A percentile compares a stretch with the other conserved stretches of the same genome.
These are phyloP conservation scores for Berghia stephanieae DNA, from an alignment of 1,140 invertebrate species.

Conservation along the genomic window DNA sequence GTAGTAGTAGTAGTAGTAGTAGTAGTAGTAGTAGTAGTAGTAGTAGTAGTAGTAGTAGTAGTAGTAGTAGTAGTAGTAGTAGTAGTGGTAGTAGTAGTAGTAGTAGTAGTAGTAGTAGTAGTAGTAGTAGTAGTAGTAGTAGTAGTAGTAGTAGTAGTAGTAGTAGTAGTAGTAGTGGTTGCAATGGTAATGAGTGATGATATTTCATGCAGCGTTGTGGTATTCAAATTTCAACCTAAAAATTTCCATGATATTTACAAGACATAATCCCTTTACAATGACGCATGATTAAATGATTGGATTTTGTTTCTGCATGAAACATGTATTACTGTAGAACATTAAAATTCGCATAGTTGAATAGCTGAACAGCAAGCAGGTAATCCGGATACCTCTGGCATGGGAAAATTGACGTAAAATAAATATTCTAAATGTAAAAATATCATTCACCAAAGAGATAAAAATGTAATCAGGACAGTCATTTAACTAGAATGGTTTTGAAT, in stretches of 20 bases:
- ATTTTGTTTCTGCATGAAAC: background rate
- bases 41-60: conserved; percentile 19
- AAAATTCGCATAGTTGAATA: too few species aligned
- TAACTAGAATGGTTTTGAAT: too few species aligned
- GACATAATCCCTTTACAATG: background rate
- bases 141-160: conserved; percentile 12
- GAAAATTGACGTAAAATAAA: too few species aligned
- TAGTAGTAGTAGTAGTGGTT: too few species aligned
- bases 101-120: conserved; percentile 33
- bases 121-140: conserved; percentile 22
- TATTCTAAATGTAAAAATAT: too few species aligned
- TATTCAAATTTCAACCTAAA: background rate
- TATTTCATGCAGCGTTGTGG: background rate
- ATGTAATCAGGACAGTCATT: too few species aligned
- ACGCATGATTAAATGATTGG: background rate
- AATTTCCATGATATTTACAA: background rate
- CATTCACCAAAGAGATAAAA: too few species aligned
- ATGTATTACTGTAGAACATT: too few species aligned
- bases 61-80: conserved; percentile 27
- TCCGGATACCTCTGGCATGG: too few species aligned
- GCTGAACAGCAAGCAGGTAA: too few species aligned
- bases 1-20: conserved; percentile 22
- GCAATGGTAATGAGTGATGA: background rate
- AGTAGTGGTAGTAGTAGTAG: conserved; percentile 31
- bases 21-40: conserved; percentile 21